These are phyloP conservation scores for Mesoligia furuncula DNA, from an alignment of 2,888 invertebrate species.

Conservation along the genomic window DNA sequence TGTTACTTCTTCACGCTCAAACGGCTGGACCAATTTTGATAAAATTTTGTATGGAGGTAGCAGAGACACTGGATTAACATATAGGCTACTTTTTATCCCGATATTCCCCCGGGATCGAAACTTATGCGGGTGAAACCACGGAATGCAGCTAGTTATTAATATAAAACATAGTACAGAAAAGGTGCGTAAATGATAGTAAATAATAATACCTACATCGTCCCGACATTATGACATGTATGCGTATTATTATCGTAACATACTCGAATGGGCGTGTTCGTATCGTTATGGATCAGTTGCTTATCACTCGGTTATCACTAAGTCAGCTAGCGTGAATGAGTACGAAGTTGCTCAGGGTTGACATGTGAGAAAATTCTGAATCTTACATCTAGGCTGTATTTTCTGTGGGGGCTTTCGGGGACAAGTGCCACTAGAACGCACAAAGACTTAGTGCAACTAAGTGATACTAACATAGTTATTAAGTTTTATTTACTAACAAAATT, in stretches of 20 bases:
- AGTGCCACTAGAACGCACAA: too few species aligned
- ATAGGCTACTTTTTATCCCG: too few species aligned
- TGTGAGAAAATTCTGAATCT: neutral
- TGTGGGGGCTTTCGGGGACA: neutral
- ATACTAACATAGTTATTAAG: too few species aligned
- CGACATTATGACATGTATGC: neutral
- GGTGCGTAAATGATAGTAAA: constrained; percentile 32
- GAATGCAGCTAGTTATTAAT: neutral
- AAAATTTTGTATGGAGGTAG: too few species aligned
- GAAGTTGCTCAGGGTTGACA: constrained; percentile 15
- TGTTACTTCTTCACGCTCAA: too few species aligned
- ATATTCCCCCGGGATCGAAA: too few species aligned
- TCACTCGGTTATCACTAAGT: constrained; percentile 29
- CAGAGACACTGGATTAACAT: too few species aligned
- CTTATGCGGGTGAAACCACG: too few species aligned
- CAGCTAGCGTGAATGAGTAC: neutral
- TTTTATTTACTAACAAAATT: too few species aligned
- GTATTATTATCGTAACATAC: constrained; percentile 18
- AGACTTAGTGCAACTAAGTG: too few species aligned
- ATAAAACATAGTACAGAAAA: neutral
- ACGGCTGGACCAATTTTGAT: too few species aligned
- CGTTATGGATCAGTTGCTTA: constrained; percentile 42
- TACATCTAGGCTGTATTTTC: neutral
- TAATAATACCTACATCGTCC: constrained; percentile 25
- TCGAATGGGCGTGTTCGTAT: constrained; percentile 45